Conservation (phyloP, 2,888 invertebrate species). For the Anarsia innoxiella region DNA sequence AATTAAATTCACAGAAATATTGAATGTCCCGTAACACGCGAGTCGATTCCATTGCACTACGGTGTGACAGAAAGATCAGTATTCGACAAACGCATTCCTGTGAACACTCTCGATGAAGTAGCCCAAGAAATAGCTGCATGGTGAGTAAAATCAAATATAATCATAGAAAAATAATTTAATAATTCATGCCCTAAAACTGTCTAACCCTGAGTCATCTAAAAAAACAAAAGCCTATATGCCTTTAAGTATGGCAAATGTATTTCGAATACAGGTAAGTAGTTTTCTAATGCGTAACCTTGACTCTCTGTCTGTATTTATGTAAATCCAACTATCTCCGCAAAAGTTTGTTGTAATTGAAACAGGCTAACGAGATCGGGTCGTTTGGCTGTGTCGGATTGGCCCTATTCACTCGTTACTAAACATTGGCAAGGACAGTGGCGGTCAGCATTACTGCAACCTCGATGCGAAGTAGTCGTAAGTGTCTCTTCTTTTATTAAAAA, state of each 20-base stretch:
- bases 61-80: slow-evolving; percentile 56
- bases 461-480: slow-evolving; percentile 55
- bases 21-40: slow-evolving; percentile 51
- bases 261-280: too few species aligned
- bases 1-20: slow-evolving; percentile 28
- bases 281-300: too few species aligned
- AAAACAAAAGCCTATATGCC: too few species aligned
- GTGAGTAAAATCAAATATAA: too few species aligned
- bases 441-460: slow-evolving; percentile 47
- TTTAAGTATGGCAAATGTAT: too few species aligned
- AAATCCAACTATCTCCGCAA: too few species aligned
- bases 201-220: too few species aligned
- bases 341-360: too few species aligned
- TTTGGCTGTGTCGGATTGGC: slow-evolving; percentile 35
- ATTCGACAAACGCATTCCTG: slow-evolving; percentile 46
- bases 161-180: too few species aligned
- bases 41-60: slow-evolving; percentile 54
- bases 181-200: too few species aligned
- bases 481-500: too few species aligned
- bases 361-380: slow-evolving; percentile 38
- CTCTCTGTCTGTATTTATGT: too few species aligned
- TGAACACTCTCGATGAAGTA: slow-evolving; percentile 39
- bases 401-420: slow-evolving; percentile 48
- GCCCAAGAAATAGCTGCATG: slow-evolving; percentile 31
- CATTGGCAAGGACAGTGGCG: slow-evolving; percentile 45